These are phyloP conservation scores for Pseudonaja textilis DNA, from an alignment of 2,113 vertebrate genomes.

Conservation along the genomic window DNA sequence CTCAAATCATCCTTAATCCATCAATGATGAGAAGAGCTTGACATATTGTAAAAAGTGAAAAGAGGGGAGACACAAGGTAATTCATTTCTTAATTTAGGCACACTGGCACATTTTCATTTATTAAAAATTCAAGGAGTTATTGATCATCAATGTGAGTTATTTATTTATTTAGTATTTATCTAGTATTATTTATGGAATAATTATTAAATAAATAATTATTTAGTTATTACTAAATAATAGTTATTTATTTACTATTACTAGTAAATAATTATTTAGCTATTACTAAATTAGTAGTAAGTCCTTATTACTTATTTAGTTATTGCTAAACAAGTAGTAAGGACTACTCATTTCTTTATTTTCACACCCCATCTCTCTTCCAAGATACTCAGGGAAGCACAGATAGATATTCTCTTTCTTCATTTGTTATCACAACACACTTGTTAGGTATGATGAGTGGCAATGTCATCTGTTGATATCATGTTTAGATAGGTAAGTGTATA, in stretches of 20 bases:
- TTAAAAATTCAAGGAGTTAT: neutral
- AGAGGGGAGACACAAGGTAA: neutral
- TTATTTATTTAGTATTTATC: neutral
- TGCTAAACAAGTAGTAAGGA: neutral
- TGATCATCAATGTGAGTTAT: neutral
- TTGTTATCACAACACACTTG: neutral
- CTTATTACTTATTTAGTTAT: neutral
- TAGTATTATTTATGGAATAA: too few relatives aligned
- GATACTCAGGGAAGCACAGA: neutral
- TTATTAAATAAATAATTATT: too few relatives aligned
- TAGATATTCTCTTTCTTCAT: neutral
- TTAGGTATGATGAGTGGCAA: neutral
- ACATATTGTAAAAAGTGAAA: neutral
- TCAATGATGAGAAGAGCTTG: neutral
- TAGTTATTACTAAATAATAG: too few relatives aligned
- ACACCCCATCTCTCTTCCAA: neutral
- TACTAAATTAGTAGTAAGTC: too few relatives aligned
- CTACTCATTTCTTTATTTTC: neutral
- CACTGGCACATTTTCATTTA: neutral
- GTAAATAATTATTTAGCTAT: too few relatives aligned
- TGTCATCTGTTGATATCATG: neutral
- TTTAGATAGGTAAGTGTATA: neutral
- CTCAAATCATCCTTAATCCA: neutral
- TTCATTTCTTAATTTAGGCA: neutral
- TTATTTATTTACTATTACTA: too few relatives aligned